Evolutionary conservation across 2,797 vertebrate species (phyloP).

Genomic region (Ciconia nigra): DNA sequence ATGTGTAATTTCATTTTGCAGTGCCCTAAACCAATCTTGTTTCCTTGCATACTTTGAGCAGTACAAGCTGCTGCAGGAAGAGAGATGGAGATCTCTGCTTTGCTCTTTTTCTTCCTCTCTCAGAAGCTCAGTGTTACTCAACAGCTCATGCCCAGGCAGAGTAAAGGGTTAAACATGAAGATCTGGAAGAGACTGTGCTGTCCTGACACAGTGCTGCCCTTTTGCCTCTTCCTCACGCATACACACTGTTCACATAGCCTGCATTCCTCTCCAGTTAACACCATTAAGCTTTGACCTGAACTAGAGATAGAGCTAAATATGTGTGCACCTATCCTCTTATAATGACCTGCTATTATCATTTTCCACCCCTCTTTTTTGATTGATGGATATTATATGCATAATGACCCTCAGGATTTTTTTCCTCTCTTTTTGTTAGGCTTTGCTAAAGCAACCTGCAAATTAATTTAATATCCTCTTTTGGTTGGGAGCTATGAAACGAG

Average conservation of each 20-base stretch:
- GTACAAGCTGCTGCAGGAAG: background rate
- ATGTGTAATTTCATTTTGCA: background rate
- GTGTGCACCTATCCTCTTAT: constrained; percentile 66
- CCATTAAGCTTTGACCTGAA: constrained; percentile 52
- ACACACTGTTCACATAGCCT: constrained; percentile 23
- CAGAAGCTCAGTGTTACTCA: background rate
- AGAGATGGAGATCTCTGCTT: background rate
- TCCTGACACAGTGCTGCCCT: constrained; percentile 35
- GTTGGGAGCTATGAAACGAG: constrained; percentile 82
- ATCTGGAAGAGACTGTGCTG: background rate
- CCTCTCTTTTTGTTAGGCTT: constrained; percentile 74
- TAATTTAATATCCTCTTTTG: constrained; percentile 87
- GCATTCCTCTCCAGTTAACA: constrained; percentile 49
- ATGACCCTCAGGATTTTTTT: constrained; percentile 55
- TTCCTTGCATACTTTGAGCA: background rate
- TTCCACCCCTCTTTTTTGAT: constrained; percentile 67
- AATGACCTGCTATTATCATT: constrained; percentile 67
- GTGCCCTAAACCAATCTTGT: background rate
- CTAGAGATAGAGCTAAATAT: constrained; percentile 45
- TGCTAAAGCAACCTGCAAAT: constrained; percentile 87
- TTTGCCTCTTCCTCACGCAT: constrained; percentile 32
- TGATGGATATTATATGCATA: constrained; percentile 74
- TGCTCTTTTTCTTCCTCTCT: background rate
- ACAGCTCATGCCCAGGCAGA: background rate
- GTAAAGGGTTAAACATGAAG: constrained; percentile 15